Base-by-base conservation (phyloP, 2,113 vertebrate genomes). In the Aleadryas rufinucha region DNA sequence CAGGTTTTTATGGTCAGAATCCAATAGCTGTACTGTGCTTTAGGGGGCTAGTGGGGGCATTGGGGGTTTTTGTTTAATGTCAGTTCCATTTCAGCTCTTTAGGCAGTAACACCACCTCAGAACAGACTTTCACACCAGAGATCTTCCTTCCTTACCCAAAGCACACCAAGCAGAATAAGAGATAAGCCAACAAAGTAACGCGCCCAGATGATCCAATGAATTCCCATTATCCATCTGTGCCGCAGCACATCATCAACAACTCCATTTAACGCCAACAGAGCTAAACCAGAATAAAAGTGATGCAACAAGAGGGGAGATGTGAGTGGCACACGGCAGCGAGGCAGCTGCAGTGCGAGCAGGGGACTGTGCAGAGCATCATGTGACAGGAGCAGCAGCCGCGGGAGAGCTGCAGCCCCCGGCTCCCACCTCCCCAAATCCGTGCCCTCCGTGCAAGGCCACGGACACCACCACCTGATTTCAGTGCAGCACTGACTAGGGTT, bases 311-410 rank as follows among this genome's bases (percentile, higher is more conserved):
- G 54, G 90, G 8, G 8, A 65, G 53, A 45, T 28, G 19, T 1
- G 69, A 22, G 44, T 10, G 84, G 86, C 94, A 92, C 53, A n/a
- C 4, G 18, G 37, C 83, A 18, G 64, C 8, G 1, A 90, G 89
- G 54, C 89, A 84, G 95, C 90, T 93, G 96, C 87, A 87, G 81
- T 13, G 84, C 2, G 9, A 85, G 90, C 71, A 33, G 80, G 57
- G 92, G 27, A 49, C 92, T 77, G 90, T 88, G 94, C 89, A 70
- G 72, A 24, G 1, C 94, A 93, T 41, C 95, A 50, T 95, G 94
- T 89, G 94, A 78, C 65, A 39, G 89, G 27, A 86, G 80, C 31
- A 9, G 89, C 96, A 83, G 93, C 91, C 18, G 3, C 47, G 53
- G 74, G 49, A 78, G 79, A 86, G 89, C 71, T 72, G 65, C 79